Evolutionary conservation across 2,797 vertebrate species (phyloP).

Genomic region (Ctenosaura bakeri): DNA sequence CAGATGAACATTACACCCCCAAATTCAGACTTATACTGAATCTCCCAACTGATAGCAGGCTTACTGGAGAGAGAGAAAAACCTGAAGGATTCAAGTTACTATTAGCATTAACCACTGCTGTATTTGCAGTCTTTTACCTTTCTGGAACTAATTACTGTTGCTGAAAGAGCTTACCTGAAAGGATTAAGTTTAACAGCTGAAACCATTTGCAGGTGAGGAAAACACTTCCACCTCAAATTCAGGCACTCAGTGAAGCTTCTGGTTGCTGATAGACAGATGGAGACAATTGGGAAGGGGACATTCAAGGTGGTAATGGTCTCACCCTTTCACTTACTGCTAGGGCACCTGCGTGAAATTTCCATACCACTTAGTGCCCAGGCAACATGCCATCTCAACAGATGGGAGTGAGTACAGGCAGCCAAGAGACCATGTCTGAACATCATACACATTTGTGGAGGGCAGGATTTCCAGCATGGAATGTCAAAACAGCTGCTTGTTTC

Average conservation of each 20-base stretch:
- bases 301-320: conserved; percentile 14
- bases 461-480: conserved; percentile 71
- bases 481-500: conserved; percentile 74
- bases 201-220: background rate
- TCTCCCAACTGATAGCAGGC: background rate
- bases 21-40: background rate
- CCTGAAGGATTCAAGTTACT: no score
- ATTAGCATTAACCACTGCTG: background rate
- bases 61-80: background rate
- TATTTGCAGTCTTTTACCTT: background rate
- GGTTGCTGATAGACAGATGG: conserved; percentile 17
- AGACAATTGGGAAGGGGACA: background rate
- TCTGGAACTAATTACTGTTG: background rate
- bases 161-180: background rate
- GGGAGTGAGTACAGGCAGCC: conserved; percentile 67
- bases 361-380: conserved; percentile 76
- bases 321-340: conserved; percentile 11
- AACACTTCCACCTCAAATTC: background rate
- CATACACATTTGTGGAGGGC: conserved; percentile 74
- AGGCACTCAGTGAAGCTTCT: background rate
- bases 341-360: conserved; percentile 70
- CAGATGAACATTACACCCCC: background rate
- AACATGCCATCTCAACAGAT: conserved; percentile 79
- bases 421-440: conserved; percentile 78
- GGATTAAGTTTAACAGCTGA: background rate